Percentiles rank a stretch among this genome's conserved stretches.
These are phyloP conservation scores for Meloe dianella DNA, from an alignment of 2,888 invertebrate species.

Conservation along the genomic window DNA sequence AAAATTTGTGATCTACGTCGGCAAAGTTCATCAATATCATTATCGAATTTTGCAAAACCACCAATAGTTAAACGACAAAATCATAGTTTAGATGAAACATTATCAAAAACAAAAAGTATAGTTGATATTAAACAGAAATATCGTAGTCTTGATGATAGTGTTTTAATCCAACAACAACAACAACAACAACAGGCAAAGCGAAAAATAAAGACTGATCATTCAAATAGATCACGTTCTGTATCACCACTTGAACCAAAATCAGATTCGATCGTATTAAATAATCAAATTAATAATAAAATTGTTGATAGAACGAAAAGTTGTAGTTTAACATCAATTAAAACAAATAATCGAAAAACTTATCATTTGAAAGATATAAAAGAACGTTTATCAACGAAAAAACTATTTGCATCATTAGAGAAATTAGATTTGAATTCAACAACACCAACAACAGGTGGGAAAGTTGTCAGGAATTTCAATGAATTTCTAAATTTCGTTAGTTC, in stretches of 20 bases:
- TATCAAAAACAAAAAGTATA: conserved; percentile 46
- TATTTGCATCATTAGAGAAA: conserved; percentile 67
- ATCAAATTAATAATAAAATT: conserved; percentile 49
- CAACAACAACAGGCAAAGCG: conserved; percentile 4
- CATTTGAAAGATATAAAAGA: conserved; percentile 66
- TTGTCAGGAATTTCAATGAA: conserved; percentile 83
- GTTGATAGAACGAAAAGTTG: conserved; percentile 44
- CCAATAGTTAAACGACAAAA: conserved; percentile 67
- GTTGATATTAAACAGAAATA: conserved; percentile 67
- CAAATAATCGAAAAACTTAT: conserved; percentile 57
- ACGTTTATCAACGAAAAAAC: conserved; percentile 61
- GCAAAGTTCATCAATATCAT: conserved; percentile 81
- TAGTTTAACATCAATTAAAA: conserved; percentile 58
- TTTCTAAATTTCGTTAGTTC: conserved; percentile 78
- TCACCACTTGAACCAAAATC: conserved; percentile 58
- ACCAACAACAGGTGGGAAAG: conserved; percentile 49
- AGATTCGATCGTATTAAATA: conserved; percentile 54
- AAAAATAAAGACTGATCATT: conserved; percentile 28
- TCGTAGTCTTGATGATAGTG: conserved; percentile 73
- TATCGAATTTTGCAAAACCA: conserved; percentile 64
- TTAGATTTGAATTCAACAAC: conserved; percentile 60
- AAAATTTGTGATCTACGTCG: conserved; percentile 87
- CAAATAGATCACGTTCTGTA: conserved; percentile 52
- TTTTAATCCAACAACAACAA: conserved; percentile 38
- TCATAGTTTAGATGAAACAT: conserved; percentile 78